These are phyloP conservation scores for Apoda limacodes DNA, from an alignment of 2,888 invertebrate genomes.

Conservation along the genomic window DNA sequence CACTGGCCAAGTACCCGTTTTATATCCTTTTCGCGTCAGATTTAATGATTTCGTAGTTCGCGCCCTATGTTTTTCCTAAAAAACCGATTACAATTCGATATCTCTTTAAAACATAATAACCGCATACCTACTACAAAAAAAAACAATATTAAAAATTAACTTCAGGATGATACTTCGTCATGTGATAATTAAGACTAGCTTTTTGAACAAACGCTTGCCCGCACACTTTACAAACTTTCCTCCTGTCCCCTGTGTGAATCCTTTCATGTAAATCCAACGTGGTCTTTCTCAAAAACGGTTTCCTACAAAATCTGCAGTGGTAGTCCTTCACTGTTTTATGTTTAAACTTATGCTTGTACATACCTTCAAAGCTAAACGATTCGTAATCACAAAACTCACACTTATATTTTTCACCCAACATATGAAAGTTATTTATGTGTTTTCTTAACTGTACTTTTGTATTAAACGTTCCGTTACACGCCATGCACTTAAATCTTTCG, in stretches of 20 bases:
- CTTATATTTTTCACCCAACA: conserved; percentile 42
- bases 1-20: too few species aligned
- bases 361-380: conserved; percentile 33
- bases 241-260: conserved; percentile 50
- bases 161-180: conserved; percentile 54
- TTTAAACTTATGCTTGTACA: conserved; percentile 49
- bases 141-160: conserved; percentile 40
- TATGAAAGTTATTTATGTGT: conserved; percentile 47
- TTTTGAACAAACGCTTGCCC: conserved; percentile 57
- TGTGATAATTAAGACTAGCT: conserved; percentile 55
- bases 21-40: too few species aligned
- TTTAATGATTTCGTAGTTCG: too few species aligned
- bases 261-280: conserved; percentile 42
- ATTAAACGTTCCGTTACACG: conserved; percentile 43
- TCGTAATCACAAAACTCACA: conserved; percentile 48
- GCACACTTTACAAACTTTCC: conserved; percentile 44
- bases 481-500: conserved; percentile 44
- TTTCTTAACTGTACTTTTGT: conserved; percentile 34
- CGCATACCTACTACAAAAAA: too few species aligned
- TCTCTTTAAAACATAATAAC: too few species aligned
- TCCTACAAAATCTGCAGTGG: conserved; percentile 52
- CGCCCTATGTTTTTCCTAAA: too few species aligned
- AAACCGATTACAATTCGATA: too few species aligned
- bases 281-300: conserved; percentile 46
- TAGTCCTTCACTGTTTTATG: conserved; percentile 51